Conservation (phyloP, 2,888 invertebrate genomes). For the Polia nebulosa region DNA sequence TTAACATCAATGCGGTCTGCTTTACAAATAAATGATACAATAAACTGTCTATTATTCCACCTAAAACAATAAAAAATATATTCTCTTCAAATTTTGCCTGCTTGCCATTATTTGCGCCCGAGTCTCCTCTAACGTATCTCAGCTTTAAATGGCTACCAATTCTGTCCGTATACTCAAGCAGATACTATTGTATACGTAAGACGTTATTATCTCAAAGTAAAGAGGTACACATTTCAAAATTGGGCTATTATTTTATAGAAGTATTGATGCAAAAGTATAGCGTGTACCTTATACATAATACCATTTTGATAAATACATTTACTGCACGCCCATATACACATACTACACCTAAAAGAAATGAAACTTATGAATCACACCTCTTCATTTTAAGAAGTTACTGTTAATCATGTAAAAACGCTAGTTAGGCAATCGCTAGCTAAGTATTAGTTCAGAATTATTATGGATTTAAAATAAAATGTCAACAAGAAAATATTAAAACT, state of each 20-base stretch:
- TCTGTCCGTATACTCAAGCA: not conserved
- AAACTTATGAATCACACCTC: constrained; percentile 46
- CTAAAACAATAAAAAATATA: no score
- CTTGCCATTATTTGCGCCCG: no score
- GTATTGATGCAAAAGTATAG: constrained; percentile 27
- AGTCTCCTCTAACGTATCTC: not conserved
- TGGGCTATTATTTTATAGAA: no score
- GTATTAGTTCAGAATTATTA: constrained; percentile 31
- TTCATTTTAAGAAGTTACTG: constrained; percentile 24
- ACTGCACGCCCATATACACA: constrained; percentile 50
- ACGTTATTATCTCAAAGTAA: not conserved
- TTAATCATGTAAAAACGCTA: constrained; percentile 29
- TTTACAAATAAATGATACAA: not conserved
- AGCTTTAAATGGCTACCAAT: not conserved
- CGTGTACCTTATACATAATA: constrained; percentile 16
- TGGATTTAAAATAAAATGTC: constrained; percentile 6
- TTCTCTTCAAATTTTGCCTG: no score
- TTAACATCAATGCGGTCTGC: constrained; percentile 9
- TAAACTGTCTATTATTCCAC: not conserved
- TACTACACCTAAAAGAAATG: constrained; percentile 23
- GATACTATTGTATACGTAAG: not conserved
- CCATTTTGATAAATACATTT: constrained; percentile 32
- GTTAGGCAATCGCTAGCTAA: constrained; percentile 52
- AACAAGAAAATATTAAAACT: not conserved
- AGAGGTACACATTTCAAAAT: no score